Percentiles rank a stretch among this genome's conserved stretches.
Conservation (phyloP, 2,888 invertebrate species). For the Luffia ferchaultella region DNA sequence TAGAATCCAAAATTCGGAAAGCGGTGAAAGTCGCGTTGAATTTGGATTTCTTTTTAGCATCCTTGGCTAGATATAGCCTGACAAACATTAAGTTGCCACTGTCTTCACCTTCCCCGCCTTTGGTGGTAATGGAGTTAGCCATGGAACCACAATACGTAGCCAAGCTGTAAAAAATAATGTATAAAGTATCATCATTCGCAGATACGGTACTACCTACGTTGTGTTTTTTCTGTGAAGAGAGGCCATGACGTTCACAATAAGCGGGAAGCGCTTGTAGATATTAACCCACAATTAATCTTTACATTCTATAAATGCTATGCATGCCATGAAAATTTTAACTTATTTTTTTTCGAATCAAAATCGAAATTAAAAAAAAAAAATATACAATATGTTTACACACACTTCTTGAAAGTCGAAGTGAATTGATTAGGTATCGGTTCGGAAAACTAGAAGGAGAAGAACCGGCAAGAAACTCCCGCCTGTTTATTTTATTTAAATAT, state of each 20-base stretch:
- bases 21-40: slow-evolving; percentile 81
- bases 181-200: slow-evolving; percentile 1
- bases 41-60: slow-evolving; percentile 50
- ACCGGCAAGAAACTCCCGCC: no score
- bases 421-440: no score
- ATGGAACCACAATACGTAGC: slow-evolving; percentile 87
- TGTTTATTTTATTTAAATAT: no score
- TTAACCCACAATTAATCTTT: slow-evolving; percentile 13
- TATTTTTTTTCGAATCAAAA: no score
- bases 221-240: no score
- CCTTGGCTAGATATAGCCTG: slow-evolving; percentile 72
- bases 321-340: no score
- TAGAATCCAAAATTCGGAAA: slow-evolving; percentile 53
- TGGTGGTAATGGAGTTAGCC: slow-evolving; percentile 77
- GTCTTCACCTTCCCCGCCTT: slow-evolving; percentile 18
- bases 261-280: neutral
- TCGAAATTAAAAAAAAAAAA: no score
- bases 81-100: slow-evolving; percentile 74
- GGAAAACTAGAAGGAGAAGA: no score
- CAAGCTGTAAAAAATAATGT: slow-evolving; percentile 33
- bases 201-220: neutral
- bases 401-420: no score
- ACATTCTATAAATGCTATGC: slow-evolving; percentile 32
- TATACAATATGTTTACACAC: no score
- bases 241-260: neutral